Percentiles rank a stretch among this genome's conserved stretches.
Evolutionary conservation across 1,140 invertebrate genomes (phyloP).

Genomic region (Magallana gigas): DNA sequence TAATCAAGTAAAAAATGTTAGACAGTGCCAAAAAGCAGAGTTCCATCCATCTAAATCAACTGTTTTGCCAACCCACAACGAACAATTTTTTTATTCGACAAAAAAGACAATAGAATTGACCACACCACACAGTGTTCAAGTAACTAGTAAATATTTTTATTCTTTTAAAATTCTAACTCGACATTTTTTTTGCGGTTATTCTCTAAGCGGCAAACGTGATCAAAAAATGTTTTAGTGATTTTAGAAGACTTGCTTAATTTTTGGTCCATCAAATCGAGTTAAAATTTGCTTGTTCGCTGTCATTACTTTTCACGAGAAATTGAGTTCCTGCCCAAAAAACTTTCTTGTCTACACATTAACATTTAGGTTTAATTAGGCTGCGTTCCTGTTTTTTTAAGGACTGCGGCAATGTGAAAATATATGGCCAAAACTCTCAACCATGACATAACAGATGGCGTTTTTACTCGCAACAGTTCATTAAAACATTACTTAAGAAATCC

Average conservation of each 20-base stretch:
- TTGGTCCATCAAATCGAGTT: neutral
- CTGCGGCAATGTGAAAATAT: slow-evolving; percentile 10
- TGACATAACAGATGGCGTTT: slow-evolving; percentile 32
- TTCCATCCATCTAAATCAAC: slow-evolving; percentile 33
- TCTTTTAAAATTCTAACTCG: too few species aligned
- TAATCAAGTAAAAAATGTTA: neutral
- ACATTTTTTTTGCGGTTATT: too few species aligned
- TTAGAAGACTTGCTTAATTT: slow-evolving; percentile 8
- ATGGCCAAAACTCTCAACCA: slow-evolving; percentile 3
- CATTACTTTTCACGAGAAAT: neutral
- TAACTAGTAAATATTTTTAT: too few species aligned
- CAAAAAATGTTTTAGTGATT: too few species aligned
- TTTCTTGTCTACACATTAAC: slow-evolving; percentile 31
- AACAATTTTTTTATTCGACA: neutral
- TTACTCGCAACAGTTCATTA: slow-evolving; percentile 10
- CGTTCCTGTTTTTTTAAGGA: neutral
- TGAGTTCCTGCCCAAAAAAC: slow-evolving; percentile 17
- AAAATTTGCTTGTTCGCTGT: slow-evolving; percentile 12
- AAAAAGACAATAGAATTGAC: too few species aligned
- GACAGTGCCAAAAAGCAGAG: neutral
- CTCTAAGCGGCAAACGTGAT: too few species aligned
- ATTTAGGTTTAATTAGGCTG: slow-evolving; percentile 4
- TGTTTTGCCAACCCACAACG: neutral
- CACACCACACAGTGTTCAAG: too few species aligned
- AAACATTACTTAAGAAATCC: slow-evolving; percentile 26